Base-by-base conservation (phyloP, 2,113 vertebrate species). In the Andinoacara biseriatus region DNA sequence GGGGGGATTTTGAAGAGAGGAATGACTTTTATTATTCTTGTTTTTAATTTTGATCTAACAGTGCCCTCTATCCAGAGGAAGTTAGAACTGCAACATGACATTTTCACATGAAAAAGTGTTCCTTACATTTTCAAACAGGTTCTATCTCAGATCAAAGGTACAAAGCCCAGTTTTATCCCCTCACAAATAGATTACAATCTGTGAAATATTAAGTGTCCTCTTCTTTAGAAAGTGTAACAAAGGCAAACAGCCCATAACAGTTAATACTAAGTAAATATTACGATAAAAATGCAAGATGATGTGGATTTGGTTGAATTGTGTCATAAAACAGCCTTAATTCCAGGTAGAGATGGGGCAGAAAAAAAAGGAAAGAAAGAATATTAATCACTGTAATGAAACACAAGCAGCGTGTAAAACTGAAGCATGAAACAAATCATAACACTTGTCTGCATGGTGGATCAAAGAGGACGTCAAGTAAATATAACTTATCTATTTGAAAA, bases 51-150 rank as follows among this genome's bases (percentile, higher is more conserved):
- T 93, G 35, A 80, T 86, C 26, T 54, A 81, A 87, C 86, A 90
- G 90, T 77, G 57, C 89, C 93, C 91, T 90, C 93, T 94, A 57
- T 83, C 74, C 7, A 20, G 18, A n/a, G 13, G 24, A 9, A 52
- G 15, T 1, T 0, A 35, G 57, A 91, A 92, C 81, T 92, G 79
- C 91, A 91, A 7, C 2, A n/a, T 3, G 20, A 60, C 31, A 58
- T 49, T 38, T 76, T 29, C 31, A 22, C 4, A 2, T 22, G 24
- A 35, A 69, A 62, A 72, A 54, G 24, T n/a, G 10, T 5, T 52
- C 67, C 0, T 52, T 72, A n/a, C 67, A 72, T 52, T 52, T 72
- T 52, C 24, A 20, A 72, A 72, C 43, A 52, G 17, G 17, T 72
- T 52, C 43, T 54, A 72, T 54, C 67, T 29, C 8, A 84, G 15